A percentile compares a stretch with the other conserved stretches of the same genome.
phyloP scores from a whole-genome alignment of 92 coral and sea anemone genomes.

The Metridium senile region DNA sequence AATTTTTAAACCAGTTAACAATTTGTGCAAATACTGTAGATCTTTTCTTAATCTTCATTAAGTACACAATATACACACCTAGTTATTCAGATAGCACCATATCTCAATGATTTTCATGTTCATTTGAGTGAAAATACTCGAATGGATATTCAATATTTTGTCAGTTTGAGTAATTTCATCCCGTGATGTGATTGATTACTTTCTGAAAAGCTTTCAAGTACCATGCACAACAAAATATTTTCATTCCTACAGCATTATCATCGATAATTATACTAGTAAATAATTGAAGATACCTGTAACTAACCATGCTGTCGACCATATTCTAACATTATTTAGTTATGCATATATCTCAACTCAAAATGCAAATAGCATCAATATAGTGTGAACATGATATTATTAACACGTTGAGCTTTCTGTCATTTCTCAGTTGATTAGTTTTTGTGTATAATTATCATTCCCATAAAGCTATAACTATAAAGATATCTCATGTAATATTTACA shows the following conservation, averaged over 20 bases:
- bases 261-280: constrained; percentile 5
- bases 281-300: neutral
- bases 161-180: neutral
- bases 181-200: neutral
- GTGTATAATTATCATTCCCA: too few species aligned
- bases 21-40: constrained; percentile 7
- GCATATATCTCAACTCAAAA: neutral
- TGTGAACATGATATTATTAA: neutral
- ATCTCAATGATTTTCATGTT: neutral
- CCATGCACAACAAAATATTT: neutral
- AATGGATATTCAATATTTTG: neutral
- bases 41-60: constrained; percentile 3
- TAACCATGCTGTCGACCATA: neutral
- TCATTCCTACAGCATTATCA: neutral
- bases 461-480: too few species aligned
- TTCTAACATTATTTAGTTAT: neutral
- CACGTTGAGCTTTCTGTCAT: neutral
- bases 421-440: neutral
- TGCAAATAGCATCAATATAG: neutral
- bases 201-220: neutral
- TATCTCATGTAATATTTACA: too few species aligned
- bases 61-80: neutral
- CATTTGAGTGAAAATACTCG: neutral
- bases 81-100: neutral
- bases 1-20: neutral